Percentiles rank a stretch among this genome's conserved stretches.
phyloP scores from a whole-genome alignment of 2,113 vertebrate species.

The Microcebus lehilahytsara region DNA sequence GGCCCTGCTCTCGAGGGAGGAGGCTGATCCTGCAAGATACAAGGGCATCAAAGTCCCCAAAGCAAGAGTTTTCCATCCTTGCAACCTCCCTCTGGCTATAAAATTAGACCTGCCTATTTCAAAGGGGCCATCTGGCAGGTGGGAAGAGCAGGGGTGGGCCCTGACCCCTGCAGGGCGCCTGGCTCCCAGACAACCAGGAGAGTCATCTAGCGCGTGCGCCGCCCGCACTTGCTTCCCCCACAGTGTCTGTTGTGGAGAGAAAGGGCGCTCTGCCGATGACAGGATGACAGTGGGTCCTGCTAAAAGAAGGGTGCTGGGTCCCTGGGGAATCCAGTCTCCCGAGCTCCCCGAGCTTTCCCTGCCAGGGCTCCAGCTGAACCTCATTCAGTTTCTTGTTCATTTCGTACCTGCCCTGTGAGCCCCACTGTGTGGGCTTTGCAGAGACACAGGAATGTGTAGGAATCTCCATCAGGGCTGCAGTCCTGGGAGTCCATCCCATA shows the following conservation, averaged over 20 bases:
- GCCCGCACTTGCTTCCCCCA: background rate
- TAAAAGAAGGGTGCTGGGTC: background rate
- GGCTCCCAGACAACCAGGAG: constrained; percentile 11
- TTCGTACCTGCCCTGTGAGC: background rate
- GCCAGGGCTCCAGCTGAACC: background rate
- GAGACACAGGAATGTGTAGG: background rate
- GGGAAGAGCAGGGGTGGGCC: constrained; percentile 61
- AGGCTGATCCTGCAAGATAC: background rate
- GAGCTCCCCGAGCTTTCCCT: background rate
- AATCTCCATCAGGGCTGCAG: background rate
- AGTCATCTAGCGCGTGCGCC: constrained; percentile 6
- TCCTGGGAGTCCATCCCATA: background rate
- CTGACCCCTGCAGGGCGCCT: constrained; percentile 34
- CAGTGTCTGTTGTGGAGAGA: constrained; percentile 19
- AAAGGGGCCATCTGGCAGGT: constrained; percentile 74
- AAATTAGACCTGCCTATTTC: constrained; percentile 79
- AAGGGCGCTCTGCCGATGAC: constrained; percentile 51
- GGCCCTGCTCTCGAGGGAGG: background rate
- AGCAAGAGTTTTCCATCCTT: constrained; percentile 62
- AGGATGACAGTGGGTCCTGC: background rate
- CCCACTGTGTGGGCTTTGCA: background rate
- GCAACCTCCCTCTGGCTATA: constrained; percentile 66
- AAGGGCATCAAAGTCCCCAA: background rate
- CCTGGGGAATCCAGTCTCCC: background rate
- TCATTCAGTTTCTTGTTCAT: background rate